Base-by-base conservation (phyloP, 2,888 invertebrate species). In the Drosophila gaucha region DNA sequence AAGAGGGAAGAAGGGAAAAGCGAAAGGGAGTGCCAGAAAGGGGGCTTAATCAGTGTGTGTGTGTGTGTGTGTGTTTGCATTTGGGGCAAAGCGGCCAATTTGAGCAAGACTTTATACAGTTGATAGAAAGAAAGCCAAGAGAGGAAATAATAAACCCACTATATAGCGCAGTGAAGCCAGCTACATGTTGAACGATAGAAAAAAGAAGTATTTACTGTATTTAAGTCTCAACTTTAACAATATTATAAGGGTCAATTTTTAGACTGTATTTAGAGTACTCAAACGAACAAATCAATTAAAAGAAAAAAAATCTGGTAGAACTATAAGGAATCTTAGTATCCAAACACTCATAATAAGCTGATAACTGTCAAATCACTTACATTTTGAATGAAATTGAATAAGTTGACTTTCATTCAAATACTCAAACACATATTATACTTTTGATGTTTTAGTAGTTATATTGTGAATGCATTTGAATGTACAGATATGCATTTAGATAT, bases 111-210 rank as follows among this genome's bases (percentile, higher is more conserved):
- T n/a, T n/a, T n/a, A n/a, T n/a, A n/a, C n/a, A 38, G 24, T 31
- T 56, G 41, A 28, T 36, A 24, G 55, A 18, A 43, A 35, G 43
- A 58, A 58, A 58, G 54, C 58, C 33, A 30, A 35, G 49, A 50
- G 16, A n/a, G 0, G n/a, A 12, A n/a, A n/a, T 16, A 16, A 6
- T 10, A 41, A 3, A 18, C 8, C 4, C 6, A 24, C 14, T 4
- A 16, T 1, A 6, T 0, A 0, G 38, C 30, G 39, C 51, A 51
- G 38, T 39, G 14, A 51, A 51, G 51, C 38, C 12, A 20, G 20
- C 28, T 30, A 30, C 10, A 36, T 8, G n/a, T 12, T 20, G 38
- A 20, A 28, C 22, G 14, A 9, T 9, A 14, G 20, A 31, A 14
- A n/a, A 9, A 22, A 14, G 18, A 9, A 16, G 24, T 9, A 24